Percentiles rank a stretch among this genome's conserved stretches.
Evolutionary conservation across 2,797 vertebrate genomes (phyloP).

Genomic region (Miopithecus talapoin): DNA sequence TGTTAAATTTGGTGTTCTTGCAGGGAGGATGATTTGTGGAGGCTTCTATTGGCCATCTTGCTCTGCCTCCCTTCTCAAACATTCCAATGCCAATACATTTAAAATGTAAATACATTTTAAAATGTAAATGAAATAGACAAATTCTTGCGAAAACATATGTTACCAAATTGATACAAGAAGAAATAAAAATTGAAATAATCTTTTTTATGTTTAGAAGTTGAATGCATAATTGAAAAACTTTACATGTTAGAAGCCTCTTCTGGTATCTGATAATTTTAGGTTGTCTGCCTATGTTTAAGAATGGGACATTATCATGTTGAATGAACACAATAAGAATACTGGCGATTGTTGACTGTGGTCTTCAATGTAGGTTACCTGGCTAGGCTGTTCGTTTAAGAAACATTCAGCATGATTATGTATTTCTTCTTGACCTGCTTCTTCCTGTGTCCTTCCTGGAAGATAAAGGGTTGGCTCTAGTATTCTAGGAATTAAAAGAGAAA

Average conservation of each 20-base stretch:
- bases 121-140: not conserved
- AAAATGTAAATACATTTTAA: not conserved
- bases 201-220: not conserved
- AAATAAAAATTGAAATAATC: not conserved
- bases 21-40: not conserved
- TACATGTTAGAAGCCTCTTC: not conserved
- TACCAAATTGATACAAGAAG: not conserved
- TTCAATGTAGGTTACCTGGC: not conserved
- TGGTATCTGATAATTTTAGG: not conserved
- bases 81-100: not conserved
- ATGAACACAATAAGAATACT: too few species aligned
- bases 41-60: not conserved
- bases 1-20: not conserved
- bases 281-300: not conserved
- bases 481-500: not conserved
- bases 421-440: not conserved
- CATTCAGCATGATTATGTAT: not conserved
- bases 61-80: not conserved
- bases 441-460: not conserved
- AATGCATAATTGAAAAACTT: not conserved
- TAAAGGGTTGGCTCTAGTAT: not conserved
- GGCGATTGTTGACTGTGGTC: not conserved
- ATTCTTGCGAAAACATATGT: not conserved
- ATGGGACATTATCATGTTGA: too few species aligned
- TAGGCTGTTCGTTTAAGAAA: not conserved